A percentile compares a stretch with the other conserved stretches of the same genome.
Evolutionary conservation across 2,888 invertebrate species (phyloP).

Genomic region (Noctua janthina): DNA sequence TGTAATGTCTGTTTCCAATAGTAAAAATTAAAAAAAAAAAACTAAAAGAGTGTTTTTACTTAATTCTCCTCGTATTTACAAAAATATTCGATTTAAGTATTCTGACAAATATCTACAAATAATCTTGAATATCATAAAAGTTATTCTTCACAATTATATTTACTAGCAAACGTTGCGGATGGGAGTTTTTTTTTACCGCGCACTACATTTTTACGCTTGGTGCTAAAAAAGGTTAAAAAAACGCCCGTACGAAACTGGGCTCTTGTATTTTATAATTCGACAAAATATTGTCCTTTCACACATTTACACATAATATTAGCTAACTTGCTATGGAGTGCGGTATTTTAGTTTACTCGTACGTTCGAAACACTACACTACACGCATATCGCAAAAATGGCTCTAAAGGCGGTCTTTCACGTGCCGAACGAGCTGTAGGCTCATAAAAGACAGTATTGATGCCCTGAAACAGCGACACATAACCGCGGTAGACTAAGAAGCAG

Average conservation of each 20-base stretch:
- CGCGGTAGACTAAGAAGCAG: not conserved
- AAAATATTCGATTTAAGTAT: not conserved
- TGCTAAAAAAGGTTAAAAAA: not conserved
- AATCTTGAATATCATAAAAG: not conserved
- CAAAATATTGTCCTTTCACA: not conserved
- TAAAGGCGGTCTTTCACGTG: not conserved
- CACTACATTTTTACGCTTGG: no score
- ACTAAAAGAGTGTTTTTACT: not conserved
- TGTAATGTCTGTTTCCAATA: conserved; percentile 46
- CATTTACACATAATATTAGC: not conserved
- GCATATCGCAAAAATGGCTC: not conserved
- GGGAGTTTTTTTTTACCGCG: no score
- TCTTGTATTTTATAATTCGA: not conserved
- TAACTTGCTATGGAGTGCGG: not conserved
- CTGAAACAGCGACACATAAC: not conserved
- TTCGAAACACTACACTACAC: not conserved
- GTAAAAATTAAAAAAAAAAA: conserved; percentile 18
- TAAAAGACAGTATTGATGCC: not conserved
- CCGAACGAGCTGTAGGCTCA: not conserved
- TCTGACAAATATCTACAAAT: not conserved
- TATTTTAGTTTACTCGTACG: not conserved
- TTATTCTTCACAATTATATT: not conserved
- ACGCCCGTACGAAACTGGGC: not conserved
- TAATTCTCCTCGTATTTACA: not conserved
- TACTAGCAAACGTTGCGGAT: no score